Evolutionary conservation across 2,888 invertebrate species (phyloP).

Genomic region (Clitarchus hookeri): DNA sequence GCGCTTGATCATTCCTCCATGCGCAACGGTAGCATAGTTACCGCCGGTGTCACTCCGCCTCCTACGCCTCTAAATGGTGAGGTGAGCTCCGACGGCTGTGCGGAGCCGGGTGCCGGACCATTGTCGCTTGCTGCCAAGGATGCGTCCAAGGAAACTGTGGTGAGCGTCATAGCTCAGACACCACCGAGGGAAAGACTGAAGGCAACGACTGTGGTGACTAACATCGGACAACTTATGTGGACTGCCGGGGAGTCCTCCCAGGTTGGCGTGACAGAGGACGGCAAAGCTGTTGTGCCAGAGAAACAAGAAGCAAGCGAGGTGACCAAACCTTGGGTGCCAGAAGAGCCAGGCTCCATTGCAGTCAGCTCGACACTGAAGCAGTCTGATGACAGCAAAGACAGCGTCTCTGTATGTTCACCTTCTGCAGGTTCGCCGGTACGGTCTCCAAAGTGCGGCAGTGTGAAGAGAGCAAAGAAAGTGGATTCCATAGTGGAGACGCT

Average conservation of each 20-base stretch:
- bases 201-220: background rate
- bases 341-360: background rate
- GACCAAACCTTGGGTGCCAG: background rate
- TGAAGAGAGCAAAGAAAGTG: slow-evolving; percentile 46
- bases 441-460: slow-evolving; percentile 36
- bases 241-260: background rate
- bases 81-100: slow-evolving; percentile 53
- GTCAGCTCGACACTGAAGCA: slow-evolving; percentile 15
- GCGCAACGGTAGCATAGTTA: slow-evolving; percentile 51
- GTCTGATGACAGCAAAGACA: slow-evolving; percentile 19
- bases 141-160: slow-evolving; percentile 33
- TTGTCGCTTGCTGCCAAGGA: slow-evolving; percentile 34
- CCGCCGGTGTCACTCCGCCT: slow-evolving; percentile 48
- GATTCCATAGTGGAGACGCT: slow-evolving; percentile 57
- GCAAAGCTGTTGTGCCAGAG: background rate
- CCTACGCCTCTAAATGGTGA: slow-evolving; percentile 54
- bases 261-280: background rate
- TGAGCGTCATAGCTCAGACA: slow-evolving; percentile 38
- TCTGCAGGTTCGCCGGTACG: slow-evolving; percentile 35
- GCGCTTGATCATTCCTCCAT: slow-evolving; percentile 37
- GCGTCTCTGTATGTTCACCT: slow-evolving; percentile 29
- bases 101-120: slow-evolving; percentile 52
- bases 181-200: slow-evolving; percentile 30
- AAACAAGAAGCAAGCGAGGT: slow-evolving; percentile 6
- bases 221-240: background rate